Percentiles rank a stretch among this genome's conserved stretches.
Evolutionary conservation across 2,888 invertebrate genomes (phyloP).

Genomic region (Drosophila borealis): DNA sequence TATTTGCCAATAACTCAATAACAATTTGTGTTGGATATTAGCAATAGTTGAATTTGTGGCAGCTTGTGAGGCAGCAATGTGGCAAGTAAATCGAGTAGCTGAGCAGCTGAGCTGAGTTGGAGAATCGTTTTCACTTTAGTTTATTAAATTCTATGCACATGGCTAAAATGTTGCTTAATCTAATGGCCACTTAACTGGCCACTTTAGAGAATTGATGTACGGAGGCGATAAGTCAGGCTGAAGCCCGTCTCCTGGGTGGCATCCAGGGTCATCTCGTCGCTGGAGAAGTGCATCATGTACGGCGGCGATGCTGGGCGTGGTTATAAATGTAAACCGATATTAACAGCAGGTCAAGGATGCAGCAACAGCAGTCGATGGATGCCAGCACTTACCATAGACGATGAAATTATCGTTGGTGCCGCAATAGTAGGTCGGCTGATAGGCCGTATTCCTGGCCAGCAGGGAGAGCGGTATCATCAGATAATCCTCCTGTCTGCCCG

Average conservation of each 20-base stretch:
- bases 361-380: not conserved
- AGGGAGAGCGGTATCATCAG: conserved; percentile 85
- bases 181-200: conserved; percentile 44
- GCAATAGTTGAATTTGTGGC: conserved; percentile 17
- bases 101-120: conserved; percentile 10
- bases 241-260: conserved; percentile 79
- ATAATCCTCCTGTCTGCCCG: conserved; percentile 86
- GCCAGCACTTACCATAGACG: conserved; percentile 62
- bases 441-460: conserved; percentile 81
- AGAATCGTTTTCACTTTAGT: conserved; percentile 46
- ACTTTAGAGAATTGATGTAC: conserved; percentile 54
- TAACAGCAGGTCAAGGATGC: conserved; percentile 22
- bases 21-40: conserved; percentile 13
- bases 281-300: conserved; percentile 87
- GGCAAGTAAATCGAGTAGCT: conserved; percentile 16
- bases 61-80: conserved; percentile 6
- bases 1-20: conserved; percentile 1
- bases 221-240: conserved; percentile 74
- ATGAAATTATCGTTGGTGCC: conserved; percentile 73
- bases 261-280: conserved; percentile 85
- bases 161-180: conserved; percentile 47
- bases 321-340: conserved; percentile 6
- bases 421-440: conserved; percentile 83
- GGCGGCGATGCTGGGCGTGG: conserved; percentile 86
- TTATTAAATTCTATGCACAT: conserved; percentile 61